These are phyloP conservation scores for Slavum lentiscoides DNA, from an alignment of 2,888 invertebrate species.

Conservation along the genomic window DNA sequence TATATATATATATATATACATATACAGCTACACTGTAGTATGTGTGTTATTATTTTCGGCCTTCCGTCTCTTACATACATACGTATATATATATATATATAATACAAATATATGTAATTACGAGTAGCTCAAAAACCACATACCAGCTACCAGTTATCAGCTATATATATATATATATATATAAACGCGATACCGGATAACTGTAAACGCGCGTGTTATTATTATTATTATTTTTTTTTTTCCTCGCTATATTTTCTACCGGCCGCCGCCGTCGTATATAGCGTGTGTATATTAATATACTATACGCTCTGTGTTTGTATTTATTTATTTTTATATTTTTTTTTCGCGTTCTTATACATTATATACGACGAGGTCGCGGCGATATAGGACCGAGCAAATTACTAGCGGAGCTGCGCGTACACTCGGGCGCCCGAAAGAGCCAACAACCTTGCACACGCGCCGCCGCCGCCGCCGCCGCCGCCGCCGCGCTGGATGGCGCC, in stretches of 20 bases:
- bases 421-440: too few species aligned
- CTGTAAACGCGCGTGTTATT: background rate
- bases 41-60: background rate
- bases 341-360: background rate
- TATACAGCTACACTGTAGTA: background rate
- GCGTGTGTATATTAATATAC: background rate
- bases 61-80: too few species aligned
- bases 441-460: too few species aligned
- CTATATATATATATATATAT: too few species aligned
- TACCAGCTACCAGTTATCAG: background rate
- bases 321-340: background rate
- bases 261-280: background rate
- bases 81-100: too few species aligned
- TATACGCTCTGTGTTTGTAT: too few species aligned
- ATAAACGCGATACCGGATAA: background rate
- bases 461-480: too few species aligned
- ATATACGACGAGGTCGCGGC: background rate
- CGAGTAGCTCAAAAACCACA: background rate
- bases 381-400: background rate
- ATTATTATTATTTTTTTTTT: background rate
- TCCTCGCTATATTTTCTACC: background rate
- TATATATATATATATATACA: too few species aligned
- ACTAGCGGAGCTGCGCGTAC: background rate
- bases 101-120: background rate
- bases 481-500: too few species aligned